Evolutionary conservation across 2,888 invertebrate genomes (phyloP).

Genomic region (Eupithecia subumbrata): DNA sequence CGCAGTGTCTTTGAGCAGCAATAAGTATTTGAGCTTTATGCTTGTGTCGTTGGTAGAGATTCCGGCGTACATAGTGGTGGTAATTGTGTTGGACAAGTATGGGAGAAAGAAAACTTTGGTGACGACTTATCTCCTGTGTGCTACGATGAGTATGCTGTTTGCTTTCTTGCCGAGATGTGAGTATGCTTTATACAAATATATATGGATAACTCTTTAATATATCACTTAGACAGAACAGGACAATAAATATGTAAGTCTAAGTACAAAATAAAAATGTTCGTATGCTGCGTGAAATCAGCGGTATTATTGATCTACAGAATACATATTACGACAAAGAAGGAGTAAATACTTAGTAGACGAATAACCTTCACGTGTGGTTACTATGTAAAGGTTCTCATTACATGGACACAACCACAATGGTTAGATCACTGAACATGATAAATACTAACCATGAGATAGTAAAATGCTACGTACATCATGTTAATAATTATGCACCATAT

Average conservation of each 20-base stretch:
- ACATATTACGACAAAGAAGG: background rate
- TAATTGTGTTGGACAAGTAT: slow-evolving; percentile 86
- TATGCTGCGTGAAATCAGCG: background rate
- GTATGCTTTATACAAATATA: slow-evolving; percentile 44
- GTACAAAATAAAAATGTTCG: background rate
- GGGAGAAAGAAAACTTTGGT: slow-evolving; percentile 87
- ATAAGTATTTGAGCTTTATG: slow-evolving; percentile 91
- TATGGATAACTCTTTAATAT: background rate
- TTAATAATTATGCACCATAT: background rate
- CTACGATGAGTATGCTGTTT: slow-evolving; percentile 84
- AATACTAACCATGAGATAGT: slow-evolving; percentile 15
- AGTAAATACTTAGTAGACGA: background rate
- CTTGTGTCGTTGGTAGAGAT: slow-evolving; percentile 86
- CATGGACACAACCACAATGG: slow-evolving; percentile 18
- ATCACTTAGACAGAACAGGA: background rate
- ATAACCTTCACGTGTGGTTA: background rate
- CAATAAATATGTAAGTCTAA: background rate
- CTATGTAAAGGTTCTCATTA: background rate
- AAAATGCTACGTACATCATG: slow-evolving; percentile 7
- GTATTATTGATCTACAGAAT: background rate
- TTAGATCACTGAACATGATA: slow-evolving; percentile 22
- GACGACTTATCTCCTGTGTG: slow-evolving; percentile 85
- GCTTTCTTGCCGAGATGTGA: slow-evolving; percentile 85
- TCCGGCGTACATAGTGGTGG: slow-evolving; percentile 88
- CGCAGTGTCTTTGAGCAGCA: slow-evolving; percentile 88